Base-by-base conservation (phyloP, 2,797 vertebrate genomes). In the Brachymystax lenok region DNA sequence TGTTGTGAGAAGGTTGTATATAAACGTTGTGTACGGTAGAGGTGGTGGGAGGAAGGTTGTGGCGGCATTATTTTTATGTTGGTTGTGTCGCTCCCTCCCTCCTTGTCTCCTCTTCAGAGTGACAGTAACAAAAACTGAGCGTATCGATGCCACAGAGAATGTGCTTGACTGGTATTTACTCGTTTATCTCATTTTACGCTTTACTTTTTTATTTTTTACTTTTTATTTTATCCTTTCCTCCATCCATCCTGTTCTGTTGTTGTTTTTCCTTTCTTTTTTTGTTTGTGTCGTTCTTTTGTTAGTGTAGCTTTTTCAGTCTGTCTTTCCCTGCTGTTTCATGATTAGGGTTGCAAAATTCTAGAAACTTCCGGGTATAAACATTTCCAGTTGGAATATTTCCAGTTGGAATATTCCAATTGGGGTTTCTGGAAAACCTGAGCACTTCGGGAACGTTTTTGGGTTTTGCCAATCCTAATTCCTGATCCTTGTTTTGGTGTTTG, bases 121-220 rank as follows among this genome's bases (percentile, higher is more conserved):
- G 76, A 82, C 80, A 78, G 77, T 81, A 80, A 61, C n/a, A 61
- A 85, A 82, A 81, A 79, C 77, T 76, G 79, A 81, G 75, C 79
- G 52, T 82, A 77, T 81, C 77, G 71, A 83, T 77, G 77, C 75
- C 73, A 83, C 77, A 79, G 84, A 83, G 77, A 79, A 68, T 83
- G 71, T 81, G 69, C 79, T 80, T 52, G 59, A 83, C 77, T 67
- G 84, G 84, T 85, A 85, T 83, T 85, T 85, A 83, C 79, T 85
- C 4, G 74, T 85, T 85, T 82, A 73, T 61, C 67, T 80, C 74
- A 52, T 74, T 69, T 74, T 69, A 61, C n/a, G 35, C 50, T 77
- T 70, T 35, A n/a, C 33, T 71, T 56, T 71, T 67, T 35, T 30
- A 24, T 40, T 56, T 70, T 66, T 10, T 33, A 17, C 63, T 66